Evolutionary conservation across 2,888 invertebrate genomes (phyloP).

Genomic region (Aromia moschata): DNA sequence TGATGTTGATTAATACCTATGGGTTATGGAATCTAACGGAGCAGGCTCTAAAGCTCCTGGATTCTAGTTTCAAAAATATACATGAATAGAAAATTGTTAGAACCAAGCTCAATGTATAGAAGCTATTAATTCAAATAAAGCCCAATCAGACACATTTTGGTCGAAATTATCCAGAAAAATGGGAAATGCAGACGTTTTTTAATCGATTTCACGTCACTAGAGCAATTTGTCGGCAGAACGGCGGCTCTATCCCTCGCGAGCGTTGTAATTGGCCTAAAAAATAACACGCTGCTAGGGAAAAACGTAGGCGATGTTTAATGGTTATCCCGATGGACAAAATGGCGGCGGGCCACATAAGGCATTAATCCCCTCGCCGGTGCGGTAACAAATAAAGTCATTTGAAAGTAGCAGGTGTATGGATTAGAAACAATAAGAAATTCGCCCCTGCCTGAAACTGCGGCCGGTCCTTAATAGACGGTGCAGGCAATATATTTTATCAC

Average conservation of each 20-base stretch:
- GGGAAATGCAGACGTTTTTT: too few relatives aligned
- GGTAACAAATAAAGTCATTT: conserved; percentile 38
- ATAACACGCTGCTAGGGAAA: not conserved
- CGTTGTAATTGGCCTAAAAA: not conserved
- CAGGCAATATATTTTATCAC: conserved; percentile 35
- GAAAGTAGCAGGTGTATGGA: conserved; percentile 40
- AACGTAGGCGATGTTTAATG: not conserved
- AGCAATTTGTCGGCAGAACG: too few relatives aligned
- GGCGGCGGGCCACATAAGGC: not conserved
- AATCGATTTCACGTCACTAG: too few relatives aligned
- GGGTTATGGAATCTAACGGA: too few relatives aligned
- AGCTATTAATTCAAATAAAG: too few relatives aligned
- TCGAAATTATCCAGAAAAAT: too few relatives aligned
- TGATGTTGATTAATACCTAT: too few relatives aligned
- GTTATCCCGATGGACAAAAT: conserved; percentile 3
- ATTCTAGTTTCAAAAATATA: too few relatives aligned
- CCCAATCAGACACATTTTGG: too few relatives aligned
- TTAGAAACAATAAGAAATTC: conserved; percentile 40
- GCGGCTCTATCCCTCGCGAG: not conserved
- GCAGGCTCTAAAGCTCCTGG: too few relatives aligned
- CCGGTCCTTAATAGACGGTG: conserved; percentile 31
- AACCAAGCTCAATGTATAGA: too few relatives aligned
- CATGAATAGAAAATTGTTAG: too few relatives aligned
- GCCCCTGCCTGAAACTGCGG: conserved; percentile 31
- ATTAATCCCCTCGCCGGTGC: conserved; percentile 3